phyloP scores from a whole-genome alignment of 1,140 invertebrate genomes.

The Ylistrum balloti region DNA sequence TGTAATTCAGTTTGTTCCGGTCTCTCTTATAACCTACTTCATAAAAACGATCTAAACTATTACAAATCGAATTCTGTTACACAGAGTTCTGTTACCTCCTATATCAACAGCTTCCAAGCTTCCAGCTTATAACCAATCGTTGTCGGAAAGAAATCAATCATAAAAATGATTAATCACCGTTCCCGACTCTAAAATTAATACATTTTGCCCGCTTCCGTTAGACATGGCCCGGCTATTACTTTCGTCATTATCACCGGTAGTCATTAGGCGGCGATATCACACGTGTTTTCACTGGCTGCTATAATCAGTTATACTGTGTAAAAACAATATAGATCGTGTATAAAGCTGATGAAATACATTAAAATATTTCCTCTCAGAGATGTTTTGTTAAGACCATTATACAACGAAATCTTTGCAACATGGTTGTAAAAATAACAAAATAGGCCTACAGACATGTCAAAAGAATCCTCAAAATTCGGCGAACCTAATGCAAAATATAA shows the following conservation, averaged over 20 bases:
- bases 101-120: not conserved
- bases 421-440: too few relatives aligned
- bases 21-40: too few relatives aligned
- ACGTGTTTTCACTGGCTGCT: not conserved
- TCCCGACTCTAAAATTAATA: slow-evolving; percentile 19
- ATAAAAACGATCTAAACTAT: not conserved
- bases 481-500: too few relatives aligned
- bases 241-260: not conserved
- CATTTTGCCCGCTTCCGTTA: slow-evolving; percentile 11
- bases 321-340: not conserved
- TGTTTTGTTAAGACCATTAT: not conserved
- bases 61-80: not conserved
- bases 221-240: not conserved
- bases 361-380: not conserved
- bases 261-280: not conserved
- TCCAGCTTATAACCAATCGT: not conserved
- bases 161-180: slow-evolving; percentile 20
- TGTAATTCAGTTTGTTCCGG: too few relatives aligned
- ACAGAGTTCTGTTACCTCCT: not conserved
- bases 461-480: too few relatives aligned
- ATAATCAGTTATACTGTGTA: not conserved
- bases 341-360: not conserved
- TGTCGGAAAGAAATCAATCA: slow-evolving; percentile 16
- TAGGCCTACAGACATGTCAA: too few relatives aligned
- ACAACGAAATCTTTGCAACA: too few relatives aligned